These are phyloP conservation scores for Tillus elongatus DNA, from an alignment of 2,888 invertebrate genomes.

Conservation along the genomic window DNA sequence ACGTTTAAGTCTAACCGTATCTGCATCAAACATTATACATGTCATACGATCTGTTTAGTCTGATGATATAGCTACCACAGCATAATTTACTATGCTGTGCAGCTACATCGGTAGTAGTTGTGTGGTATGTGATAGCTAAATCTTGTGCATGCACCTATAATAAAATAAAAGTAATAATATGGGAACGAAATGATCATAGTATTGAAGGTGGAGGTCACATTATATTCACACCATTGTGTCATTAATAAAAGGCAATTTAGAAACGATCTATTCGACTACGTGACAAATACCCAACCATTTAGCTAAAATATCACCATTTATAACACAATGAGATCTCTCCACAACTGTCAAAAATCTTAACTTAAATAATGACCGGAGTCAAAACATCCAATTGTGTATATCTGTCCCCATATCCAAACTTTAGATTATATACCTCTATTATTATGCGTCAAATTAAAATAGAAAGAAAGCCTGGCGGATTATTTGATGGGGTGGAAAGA, in stretches of 20 bases:
- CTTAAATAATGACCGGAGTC: constrained; percentile 37
- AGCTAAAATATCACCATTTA: constrained; percentile 23
- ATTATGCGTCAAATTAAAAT: constrained; percentile 25
- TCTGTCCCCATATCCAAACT: constrained; percentile 15
- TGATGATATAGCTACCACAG: too few species aligned
- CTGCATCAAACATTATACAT: too few species aligned
- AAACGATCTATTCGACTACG: constrained; percentile 8
- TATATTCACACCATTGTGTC: too few species aligned
- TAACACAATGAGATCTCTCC: constrained; percentile 31
- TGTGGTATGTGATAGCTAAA: too few species aligned
- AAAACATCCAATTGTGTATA: constrained; percentile 36
- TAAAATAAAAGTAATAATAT: too few species aligned
- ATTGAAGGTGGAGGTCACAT: too few species aligned
- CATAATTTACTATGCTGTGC: too few species aligned
- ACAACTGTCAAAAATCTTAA: constrained; percentile 34
- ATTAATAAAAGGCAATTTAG: constrained; percentile 13
- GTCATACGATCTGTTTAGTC: too few species aligned
- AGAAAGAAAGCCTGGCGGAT: constrained; percentile 18
- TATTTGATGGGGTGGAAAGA: constrained; percentile 22
- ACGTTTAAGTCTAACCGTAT: too few species aligned
- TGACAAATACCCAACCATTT: constrained; percentile 17
- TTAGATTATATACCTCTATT: constrained; percentile 16
- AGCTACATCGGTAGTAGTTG: too few species aligned
- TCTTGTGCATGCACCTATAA: too few species aligned
- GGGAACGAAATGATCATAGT: too few species aligned